These are phyloP conservation scores for Engystomops pustulosus DNA, from an alignment of 2,113 vertebrate species.

Conservation along the genomic window DNA sequence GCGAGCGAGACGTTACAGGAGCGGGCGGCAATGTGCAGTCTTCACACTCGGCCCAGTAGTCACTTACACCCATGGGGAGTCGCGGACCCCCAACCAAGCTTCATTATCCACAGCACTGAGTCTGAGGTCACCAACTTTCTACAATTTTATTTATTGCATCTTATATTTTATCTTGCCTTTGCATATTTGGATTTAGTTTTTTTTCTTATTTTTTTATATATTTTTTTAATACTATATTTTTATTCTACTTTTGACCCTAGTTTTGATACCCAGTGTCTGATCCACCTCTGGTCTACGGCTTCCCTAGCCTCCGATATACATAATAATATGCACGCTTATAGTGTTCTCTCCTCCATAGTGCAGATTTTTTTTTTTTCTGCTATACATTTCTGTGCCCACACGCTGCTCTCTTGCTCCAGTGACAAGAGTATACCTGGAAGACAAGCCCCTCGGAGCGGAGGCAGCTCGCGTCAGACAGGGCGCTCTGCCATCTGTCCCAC, in stretches of 20 bases:
- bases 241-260: too few relatives aligned
- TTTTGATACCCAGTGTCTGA: not conserved
- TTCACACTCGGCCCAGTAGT: not conserved
- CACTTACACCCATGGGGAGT: not conserved
- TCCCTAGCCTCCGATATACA: not conserved
- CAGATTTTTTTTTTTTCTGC: not conserved
- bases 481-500: slow-evolving; percentile 85
- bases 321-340: not conserved
- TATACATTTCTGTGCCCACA: slow-evolving; percentile 11
- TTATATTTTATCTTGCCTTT: too few relatives aligned
- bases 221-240: too few relatives aligned
- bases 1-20: not conserved
- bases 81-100: not conserved
- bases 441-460: slow-evolving; percentile 72
- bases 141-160: too few relatives aligned
- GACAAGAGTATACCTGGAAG: slow-evolving; percentile 85
- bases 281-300: not conserved
- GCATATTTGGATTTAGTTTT: not conserved
- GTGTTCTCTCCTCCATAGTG: slow-evolving; percentile 28
- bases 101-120: not conserved
- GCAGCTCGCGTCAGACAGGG: slow-evolving; percentile 80
- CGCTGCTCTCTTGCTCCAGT: slow-evolving; percentile 68
- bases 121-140: too few relatives aligned
- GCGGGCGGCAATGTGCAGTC: not conserved
- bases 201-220: not conserved